Evolutionary conservation across 2,113 vertebrate genomes (phyloP), one percentile per base, ranked within the genome.

Genomic region (Chascanopsetta lugubris): DNA sequence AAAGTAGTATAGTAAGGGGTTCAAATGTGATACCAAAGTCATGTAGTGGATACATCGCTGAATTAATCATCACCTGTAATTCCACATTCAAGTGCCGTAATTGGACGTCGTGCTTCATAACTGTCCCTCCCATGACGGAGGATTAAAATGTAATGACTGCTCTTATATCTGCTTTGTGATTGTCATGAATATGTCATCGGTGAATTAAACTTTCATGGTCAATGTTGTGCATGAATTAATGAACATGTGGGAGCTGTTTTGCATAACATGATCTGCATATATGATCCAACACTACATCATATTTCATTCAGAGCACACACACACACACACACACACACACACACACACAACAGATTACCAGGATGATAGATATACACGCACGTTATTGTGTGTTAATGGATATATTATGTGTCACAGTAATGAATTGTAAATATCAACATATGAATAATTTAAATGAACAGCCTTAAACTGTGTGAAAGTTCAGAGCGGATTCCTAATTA

Each of bases 51-150:
- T 15, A 25, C 5, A 24, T 25, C 11, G 2, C n/a, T 47, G 29
- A 62, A 54, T 54, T 25, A 64, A 50, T 60, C 29, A 47, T 57
- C 21, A 62, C 48, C 36, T 51, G 43, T 10, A 29, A 57, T 65
- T 57, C 47, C 18, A 48, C 38, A 61, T 57, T 49, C 11, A 58
- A 51, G 26, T 22, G 8, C 13, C 45, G 25, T 34, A 13, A 56
- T 13, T 46, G 6, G 46, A 26, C 2, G 5, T 12, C 5, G 8
- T 0, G 18, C 21, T 42, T 27, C 53, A 50, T 22, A 5, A 40
- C 34, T 6, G n/a, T n/a, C n/a, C n/a, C n/a, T n/a, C n/a, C 15
- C 12, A 17, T 15, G 34, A 34, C 9, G 9, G 9, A 12, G 32
- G 38, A 13, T 42, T 40, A 20, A 48, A 49, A 36, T 6, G 11